phyloP scores from a whole-genome alignment of 2,797 vertebrate genomes.

The Xenops minutus region DNA sequence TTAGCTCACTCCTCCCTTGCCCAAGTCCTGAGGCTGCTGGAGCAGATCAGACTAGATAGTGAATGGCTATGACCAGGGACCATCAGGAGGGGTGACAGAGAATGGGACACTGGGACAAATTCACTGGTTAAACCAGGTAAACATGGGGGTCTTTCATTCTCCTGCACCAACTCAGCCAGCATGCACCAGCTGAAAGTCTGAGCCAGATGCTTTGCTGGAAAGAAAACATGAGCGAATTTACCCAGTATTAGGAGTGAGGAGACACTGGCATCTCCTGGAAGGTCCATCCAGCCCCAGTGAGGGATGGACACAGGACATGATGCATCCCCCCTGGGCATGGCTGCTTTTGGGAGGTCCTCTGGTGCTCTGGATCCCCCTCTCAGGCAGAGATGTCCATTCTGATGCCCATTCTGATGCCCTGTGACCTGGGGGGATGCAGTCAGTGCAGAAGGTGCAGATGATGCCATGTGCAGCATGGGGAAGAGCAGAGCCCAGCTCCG shows the following conservation, averaged over 20 bases:
- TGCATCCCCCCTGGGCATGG: fast-evolving
- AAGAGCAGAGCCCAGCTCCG: background rate
- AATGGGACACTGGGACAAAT: background rate
- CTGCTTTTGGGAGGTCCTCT: background rate
- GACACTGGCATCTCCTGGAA: background rate
- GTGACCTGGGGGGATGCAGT: fast-evolving
- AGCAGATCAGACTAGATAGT: background rate
- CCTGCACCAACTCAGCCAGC: background rate
- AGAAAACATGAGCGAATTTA: background rate
- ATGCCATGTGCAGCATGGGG: fast-evolving
- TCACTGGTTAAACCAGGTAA: background rate
- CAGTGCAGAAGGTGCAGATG: background rate
- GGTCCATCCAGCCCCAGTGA: background rate
- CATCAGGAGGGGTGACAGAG: background rate
- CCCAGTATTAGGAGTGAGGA: fast-evolving
- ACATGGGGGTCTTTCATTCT: background rate
- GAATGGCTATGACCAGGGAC: background rate
- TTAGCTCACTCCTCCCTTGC: background rate
- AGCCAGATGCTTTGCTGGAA: background rate
- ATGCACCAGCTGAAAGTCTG: background rate
- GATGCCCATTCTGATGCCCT: fast-evolving
- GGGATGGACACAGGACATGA: background rate
- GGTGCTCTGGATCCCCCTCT: background rate
- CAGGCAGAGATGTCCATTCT: background rate
- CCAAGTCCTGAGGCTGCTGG: background rate